Base-by-base conservation (phyloP, 1,140 invertebrate species). In the Chlorops oryzae region DNA sequence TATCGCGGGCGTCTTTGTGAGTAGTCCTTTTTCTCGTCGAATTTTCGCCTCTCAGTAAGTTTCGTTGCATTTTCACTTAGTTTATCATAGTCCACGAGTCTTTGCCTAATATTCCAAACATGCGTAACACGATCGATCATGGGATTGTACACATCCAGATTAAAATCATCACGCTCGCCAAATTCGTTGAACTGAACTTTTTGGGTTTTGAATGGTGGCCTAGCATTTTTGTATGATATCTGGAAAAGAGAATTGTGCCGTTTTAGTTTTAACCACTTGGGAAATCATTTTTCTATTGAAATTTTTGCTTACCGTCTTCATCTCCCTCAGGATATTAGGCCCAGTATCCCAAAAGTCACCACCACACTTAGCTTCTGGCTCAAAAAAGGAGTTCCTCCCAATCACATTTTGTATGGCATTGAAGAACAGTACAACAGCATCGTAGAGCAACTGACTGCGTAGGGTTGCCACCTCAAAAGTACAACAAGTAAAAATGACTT, bases 131-230 rank as follows among this genome's bases (percentile, higher is more conserved):
- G 56, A 47, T 70, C 63, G 1, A 61, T 58, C 12, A 70, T 46
- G 1, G 66, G 66, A 57, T 69, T 64, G 32, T 92, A 80, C 27
- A 95, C 80, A 61, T 89, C 83, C 20, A 93, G 73, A 37, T 82
- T 80, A 55, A 90, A 91, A 50, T 85, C 79, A 22, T 76, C 77
- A 35, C 89, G 74, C 57, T 83, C 77, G 1, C 88, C 89, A 68
- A 74, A 48, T n/a, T 79, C 73, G 54, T 88, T 83, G 55, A 95
- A 84, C 13, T 75, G 72, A n/a, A 94, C 81, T n/a, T 78, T 52
- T 40, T 70, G 65, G 1, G 65, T 69, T 10, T 64, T 65, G 22
- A 54, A 69, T 0, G 59, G 61, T 2, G 65, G 65, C 12, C 51
- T 59, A 0, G 56, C 55, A 27, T 51, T 47, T 15, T 64, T 65